phyloP scores from a whole-genome alignment of 2,888 invertebrate genomes.

The Ceriagrion tenellum region DNA sequence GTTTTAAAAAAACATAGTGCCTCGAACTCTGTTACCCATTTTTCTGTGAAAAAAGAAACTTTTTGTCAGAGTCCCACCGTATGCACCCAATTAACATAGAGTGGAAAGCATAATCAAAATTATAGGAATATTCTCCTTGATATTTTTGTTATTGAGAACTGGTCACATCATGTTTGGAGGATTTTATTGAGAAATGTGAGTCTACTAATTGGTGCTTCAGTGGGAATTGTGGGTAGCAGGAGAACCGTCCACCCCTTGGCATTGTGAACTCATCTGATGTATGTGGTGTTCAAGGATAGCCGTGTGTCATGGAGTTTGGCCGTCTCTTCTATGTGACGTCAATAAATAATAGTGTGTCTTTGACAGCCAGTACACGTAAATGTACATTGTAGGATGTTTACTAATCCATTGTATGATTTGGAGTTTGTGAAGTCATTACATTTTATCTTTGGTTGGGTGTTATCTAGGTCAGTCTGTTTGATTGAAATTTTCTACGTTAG shows the following conservation, averaged over 20 bases:
- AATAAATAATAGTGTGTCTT: slow-evolving; percentile 64
- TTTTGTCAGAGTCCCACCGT: slow-evolving; percentile 49
- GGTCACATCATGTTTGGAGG: slow-evolving; percentile 29
- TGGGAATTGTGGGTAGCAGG: slow-evolving; percentile 66
- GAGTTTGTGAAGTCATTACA: slow-evolving; percentile 66
- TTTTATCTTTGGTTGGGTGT: slow-evolving; percentile 67
- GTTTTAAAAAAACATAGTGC: slow-evolving; percentile 53
- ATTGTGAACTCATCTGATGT: slow-evolving; percentile 61
- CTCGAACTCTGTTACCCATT: slow-evolving; percentile 58
- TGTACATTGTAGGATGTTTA: slow-evolving; percentile 68
- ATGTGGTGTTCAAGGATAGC: slow-evolving; percentile 62
- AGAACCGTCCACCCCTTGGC: slow-evolving; percentile 66
- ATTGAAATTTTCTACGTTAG: slow-evolving; percentile 65
- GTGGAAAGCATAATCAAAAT: not conserved
- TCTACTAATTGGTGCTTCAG: slow-evolving; percentile 55
- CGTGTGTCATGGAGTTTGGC: slow-evolving; percentile 36
- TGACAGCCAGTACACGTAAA: slow-evolving; percentile 66
- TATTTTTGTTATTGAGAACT: slow-evolving; percentile 51
- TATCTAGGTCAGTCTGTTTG: slow-evolving; percentile 67
- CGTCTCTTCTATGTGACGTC: slow-evolving; percentile 48
- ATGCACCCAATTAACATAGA: not conserved
- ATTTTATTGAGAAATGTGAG: not conserved
- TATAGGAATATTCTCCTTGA: not conserved
- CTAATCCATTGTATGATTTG: slow-evolving; percentile 66
- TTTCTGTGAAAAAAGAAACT: slow-evolving; percentile 51